Evolutionary conservation across 1,140 invertebrate genomes (phyloP), one percentile per base, ranked within the genome.

Genomic region (Chrysopa pallens): DNA sequence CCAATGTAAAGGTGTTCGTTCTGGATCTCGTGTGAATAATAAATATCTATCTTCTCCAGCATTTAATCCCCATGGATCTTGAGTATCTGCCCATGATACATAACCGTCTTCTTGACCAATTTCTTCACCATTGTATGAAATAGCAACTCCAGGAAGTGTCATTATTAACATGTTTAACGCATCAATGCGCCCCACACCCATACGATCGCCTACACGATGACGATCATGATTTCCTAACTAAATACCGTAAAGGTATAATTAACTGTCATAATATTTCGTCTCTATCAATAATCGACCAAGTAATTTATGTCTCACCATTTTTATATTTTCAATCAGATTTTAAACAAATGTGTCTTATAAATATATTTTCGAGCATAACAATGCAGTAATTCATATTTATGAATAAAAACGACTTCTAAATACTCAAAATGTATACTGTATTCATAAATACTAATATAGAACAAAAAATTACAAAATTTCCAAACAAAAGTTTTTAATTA

Each of bases 41-140:
- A 44, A 41, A 5, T 29, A 35, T 40, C 51, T 41, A 46, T 57
- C 61, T 1, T 57, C 50, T 8, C 55, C 60, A 38, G 44, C 47
- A 35, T 54, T 54, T 39, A 50, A 52, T 29, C 48, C 49, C 33
- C 49, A 48, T 28, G 55, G 55, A 40, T 53, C 52, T 36, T 42
- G 8, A 8, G 48, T 50, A 8, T 53, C 43, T 38, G 53, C 46
- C 43, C 43, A 55, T 28, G 40, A 42, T 12, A 55, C 27, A 2
- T 49, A 42, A 8, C 42, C 44, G 42, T 53, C 46, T 38, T 59
- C 57, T 71, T 82, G 78, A 0, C 75, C 79, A 17, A 83, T 71
- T 52, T 84, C 80, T 53, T 83, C 79, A 6, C 79, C 80, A 55
- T 81, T 75, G 57, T 83, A 84, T 8, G 72, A 72, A 35, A 80